A percentile compares a stretch with the other conserved stretches of the same genome.
Conservation (phyloP, 2,113 vertebrate genomes). For the Bubo scandiacus region DNA sequence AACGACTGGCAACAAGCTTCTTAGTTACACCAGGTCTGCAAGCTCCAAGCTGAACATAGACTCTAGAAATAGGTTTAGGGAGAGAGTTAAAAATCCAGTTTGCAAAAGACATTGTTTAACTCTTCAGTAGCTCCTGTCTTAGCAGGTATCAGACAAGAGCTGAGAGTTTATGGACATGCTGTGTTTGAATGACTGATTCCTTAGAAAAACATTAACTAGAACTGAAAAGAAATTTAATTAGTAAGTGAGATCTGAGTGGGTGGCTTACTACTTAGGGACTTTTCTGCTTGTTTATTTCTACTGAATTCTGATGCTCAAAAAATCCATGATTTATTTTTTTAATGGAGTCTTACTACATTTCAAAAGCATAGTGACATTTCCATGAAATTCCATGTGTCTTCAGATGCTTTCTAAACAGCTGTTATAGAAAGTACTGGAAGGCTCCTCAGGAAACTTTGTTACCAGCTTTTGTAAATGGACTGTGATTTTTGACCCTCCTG, state of each 20-base stretch:
- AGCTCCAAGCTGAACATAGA: neutral
- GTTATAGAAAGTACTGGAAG: neutral
- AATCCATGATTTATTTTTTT: neutral
- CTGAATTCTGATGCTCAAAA: neutral
- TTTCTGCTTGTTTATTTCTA: neutral
- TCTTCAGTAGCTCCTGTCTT: neutral
- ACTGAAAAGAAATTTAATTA: neutral
- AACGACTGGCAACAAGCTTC: neutral
- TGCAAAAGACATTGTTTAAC: neutral
- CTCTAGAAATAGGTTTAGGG: neutral
- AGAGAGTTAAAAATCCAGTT: neutral
- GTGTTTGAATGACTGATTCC: neutral
- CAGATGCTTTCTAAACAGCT: neutral
- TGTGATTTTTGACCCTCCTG: neutral
- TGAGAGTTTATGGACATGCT: neutral
- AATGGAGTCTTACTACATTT: neutral
- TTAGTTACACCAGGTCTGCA: neutral
- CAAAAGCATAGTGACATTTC: neutral
- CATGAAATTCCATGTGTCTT: neutral
- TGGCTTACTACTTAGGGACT: neutral
- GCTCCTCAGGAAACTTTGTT: neutral
- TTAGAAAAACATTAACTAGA: neutral
- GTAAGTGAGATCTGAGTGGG: neutral
- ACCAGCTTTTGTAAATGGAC: neutral
- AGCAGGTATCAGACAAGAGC: neutral